Percentiles rank a stretch among this genome's conserved stretches.
Conservation (phyloP, 2,797 vertebrate genomes). For the Luscinia luscinia region DNA sequence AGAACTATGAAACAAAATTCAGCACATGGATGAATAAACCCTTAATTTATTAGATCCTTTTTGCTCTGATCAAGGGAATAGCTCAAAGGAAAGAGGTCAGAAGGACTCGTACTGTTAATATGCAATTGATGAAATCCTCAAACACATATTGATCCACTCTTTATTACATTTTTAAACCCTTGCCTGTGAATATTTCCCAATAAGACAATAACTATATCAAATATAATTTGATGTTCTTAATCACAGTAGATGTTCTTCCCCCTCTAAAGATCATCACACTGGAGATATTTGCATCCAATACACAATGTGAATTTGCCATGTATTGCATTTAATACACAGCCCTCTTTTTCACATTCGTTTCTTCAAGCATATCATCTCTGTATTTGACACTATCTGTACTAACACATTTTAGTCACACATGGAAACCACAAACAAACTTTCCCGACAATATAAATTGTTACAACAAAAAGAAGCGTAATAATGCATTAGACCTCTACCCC, state of each 20-base stretch:
- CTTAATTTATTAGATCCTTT: constrained; percentile 66
- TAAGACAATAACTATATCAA: constrained; percentile 75
- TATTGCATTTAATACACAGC: constrained; percentile 19
- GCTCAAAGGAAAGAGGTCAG: constrained; percentile 70
- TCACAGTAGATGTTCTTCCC: constrained; percentile 63
- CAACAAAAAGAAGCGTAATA: constrained; percentile 43
- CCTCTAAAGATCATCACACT: constrained; percentile 38
- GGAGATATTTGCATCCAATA: constrained; percentile 56
- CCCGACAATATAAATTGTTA: constrained; percentile 35
- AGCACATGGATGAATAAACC: constrained; percentile 56
- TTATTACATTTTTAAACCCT: constrained; percentile 78
- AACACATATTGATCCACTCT: constrained; percentile 75
- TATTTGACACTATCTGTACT: constrained; percentile 45
- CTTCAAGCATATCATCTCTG: constrained; percentile 17
- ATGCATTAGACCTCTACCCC: constrained; percentile 55
- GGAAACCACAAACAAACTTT: constrained; percentile 42
- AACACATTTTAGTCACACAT: constrained; percentile 51
- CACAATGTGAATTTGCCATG: constrained; percentile 25
- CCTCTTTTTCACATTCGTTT: constrained; percentile 8
- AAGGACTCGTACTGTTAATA: constrained; percentile 70
- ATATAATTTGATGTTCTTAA: constrained; percentile 75
- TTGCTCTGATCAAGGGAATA: constrained; percentile 70
- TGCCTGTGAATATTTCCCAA: constrained; percentile 72
- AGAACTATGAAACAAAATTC: constrained; percentile 42
- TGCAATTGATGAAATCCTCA: constrained; percentile 76